Evolutionary conservation across 2,888 invertebrate genomes (phyloP), one percentile per base, ranked within the genome.

Genomic region (Drosophila pegasa): DNA sequence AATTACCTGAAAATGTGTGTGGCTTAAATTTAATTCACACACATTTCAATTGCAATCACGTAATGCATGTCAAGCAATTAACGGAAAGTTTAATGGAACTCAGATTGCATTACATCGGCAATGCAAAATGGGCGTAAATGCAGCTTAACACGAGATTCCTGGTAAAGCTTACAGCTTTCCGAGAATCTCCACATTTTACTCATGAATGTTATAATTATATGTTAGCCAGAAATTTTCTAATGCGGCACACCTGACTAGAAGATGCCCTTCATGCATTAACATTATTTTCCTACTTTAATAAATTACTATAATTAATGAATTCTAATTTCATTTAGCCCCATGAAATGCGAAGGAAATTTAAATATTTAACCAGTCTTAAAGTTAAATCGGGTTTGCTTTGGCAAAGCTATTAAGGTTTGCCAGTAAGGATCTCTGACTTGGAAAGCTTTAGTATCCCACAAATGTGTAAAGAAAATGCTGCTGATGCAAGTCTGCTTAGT

Each of bases 21-120:
- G 22, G 50, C 22, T 33, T 50, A 2, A 25, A n/a, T 31, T 20
- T 33, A 20, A 48, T 33, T 47, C 29, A n/a, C 48, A 9, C 14
- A 9, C 18, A 22, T 48, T 33, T 20, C 5, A 50, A 41, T 43
- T 71, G 40, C 16, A 37, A 47, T 52, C 22, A 27, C 35, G 41
- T 54, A 52, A 37, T 48, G 33, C 31, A 41, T 55, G 50, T 35
- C 25, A 51, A 12, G 33, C 35, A 40, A 67, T 67, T 67, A 61
- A 61, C 40, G n/a, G n/a, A 7, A 5, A 10, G 6, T 29, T 20
- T 12, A 54, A 3, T 10, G 38, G 7, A 5, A 16, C 41, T 41
- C 22, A n/a, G 2, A 0, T 3, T 9, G 54, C 4, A 2, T n/a
- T 10, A 29, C 20, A 9, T 52, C 14, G 20, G 37, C 2, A 7